A percentile compares a stretch with the other conserved stretches of the same genome.
phyloP scores from a whole-genome alignment of 2,113 vertebrate species.

The Microtus oregoni region DNA sequence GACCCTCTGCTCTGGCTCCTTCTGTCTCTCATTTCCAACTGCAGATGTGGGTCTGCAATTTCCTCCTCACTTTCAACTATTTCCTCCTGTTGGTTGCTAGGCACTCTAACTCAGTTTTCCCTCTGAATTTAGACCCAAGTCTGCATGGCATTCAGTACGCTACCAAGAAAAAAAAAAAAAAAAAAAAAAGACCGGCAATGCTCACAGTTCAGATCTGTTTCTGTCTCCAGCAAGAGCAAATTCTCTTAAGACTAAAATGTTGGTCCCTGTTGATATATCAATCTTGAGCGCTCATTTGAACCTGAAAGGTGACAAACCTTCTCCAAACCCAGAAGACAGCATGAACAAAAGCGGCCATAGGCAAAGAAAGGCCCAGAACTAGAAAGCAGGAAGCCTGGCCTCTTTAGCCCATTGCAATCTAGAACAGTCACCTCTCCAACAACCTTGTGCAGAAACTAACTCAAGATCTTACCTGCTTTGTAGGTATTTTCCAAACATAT shows the following conservation, averaged over 20 bases:
- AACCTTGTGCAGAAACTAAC: fast-evolving
- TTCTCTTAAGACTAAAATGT: not conserved
- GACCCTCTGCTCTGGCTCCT: not conserved
- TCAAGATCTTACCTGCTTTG: not conserved
- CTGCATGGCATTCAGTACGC: not conserved
- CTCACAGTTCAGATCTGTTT: not conserved
- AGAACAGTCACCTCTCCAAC: not conserved
- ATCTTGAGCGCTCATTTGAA: not conserved
- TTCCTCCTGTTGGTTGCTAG: not conserved
- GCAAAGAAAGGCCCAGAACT: not conserved
- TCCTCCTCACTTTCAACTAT: not conserved
- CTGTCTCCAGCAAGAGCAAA: not conserved
- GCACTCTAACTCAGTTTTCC: not conserved
- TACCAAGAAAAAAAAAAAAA: not conserved
- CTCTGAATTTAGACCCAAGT: not conserved
- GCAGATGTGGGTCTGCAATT: not conserved
- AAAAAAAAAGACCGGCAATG: not conserved
- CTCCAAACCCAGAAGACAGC: not conserved
- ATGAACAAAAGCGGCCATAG: fast-evolving
- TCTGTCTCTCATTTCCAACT: not conserved
- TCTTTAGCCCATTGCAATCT: fast-evolving
- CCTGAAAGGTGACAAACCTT: not conserved
- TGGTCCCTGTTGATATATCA: not conserved
- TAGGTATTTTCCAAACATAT: not conserved
- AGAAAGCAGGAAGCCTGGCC: fast-evolving